phyloP scores from a whole-genome alignment of 1,140 invertebrate species.

The Heliothis subflexa region DNA sequence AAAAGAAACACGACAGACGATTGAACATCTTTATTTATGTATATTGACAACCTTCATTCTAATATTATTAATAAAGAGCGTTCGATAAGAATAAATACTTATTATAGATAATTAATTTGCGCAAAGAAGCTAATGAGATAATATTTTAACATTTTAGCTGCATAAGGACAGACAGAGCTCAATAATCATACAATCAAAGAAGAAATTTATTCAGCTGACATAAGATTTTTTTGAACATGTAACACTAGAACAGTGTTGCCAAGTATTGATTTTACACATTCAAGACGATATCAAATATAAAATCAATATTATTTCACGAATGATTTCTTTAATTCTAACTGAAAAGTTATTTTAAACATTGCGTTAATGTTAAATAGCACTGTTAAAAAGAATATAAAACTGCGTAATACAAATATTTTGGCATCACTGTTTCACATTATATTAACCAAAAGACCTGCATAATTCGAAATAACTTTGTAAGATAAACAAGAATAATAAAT shows the following conservation, averaged over 20 bases:
- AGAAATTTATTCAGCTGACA: constrained; percentile 12
- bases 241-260: constrained; percentile 13
- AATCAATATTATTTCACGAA: neutral
- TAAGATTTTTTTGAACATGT: constrained; percentile 9
- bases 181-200: constrained; percentile 3
- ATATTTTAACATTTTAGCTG: neutral
- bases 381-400: neutral
- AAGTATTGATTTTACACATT: neutral
- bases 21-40: constrained; percentile 49
- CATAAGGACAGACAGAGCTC: neutral
- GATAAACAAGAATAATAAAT: neutral
- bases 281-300: neutral
- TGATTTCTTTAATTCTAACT: no score
- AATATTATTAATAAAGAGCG: constrained; percentile 49
- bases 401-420: neutral
- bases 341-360: neutral
- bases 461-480: neutral
- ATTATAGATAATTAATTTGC: constrained; percentile 33
- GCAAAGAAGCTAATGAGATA: constrained; percentile 47
- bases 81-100: constrained; percentile 47
- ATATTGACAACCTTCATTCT: constrained; percentile 51
- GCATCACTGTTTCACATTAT: neutral
- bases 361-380: neutral
- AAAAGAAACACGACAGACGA: constrained; percentile 9
- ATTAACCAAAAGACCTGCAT: neutral